Base-by-base conservation (phyloP, 2,888 invertebrate species). In the Chrysomela aeneicollis region DNA sequence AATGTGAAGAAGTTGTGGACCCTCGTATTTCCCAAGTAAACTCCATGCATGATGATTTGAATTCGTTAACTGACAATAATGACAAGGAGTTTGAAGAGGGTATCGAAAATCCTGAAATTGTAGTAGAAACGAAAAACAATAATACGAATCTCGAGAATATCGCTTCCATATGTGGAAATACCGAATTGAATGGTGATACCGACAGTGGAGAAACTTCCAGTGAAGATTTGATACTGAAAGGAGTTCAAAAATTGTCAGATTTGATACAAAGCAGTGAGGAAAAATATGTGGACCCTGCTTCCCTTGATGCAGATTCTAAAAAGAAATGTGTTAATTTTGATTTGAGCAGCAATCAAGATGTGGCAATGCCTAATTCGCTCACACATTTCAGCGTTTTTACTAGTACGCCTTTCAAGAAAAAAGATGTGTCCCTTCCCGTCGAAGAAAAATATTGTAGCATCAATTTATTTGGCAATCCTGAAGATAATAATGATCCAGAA, bases 311-410 rank as follows among this genome's bases (percentile, higher is more conserved):
- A 32, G 15, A n/a, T 50, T 6, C 30, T 19, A 12, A 52, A 32
- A 26, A 22, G 17, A 30, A 50, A 49, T 26, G 47, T 17, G 72
- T 78, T 12, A 62, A 61, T 26, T 80, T 80, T 64, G 82, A 82
- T 71, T 49, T 79, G 4, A 79, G 79, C 59, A 62, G 71, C 35
- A 70, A 69, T 32, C 81, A 82, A 69, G 77, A 79, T 15, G 76
- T 76, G 69, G 71, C 74, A 1, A 76, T 72, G 62, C 78, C 80
- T 19, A 80, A 78, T 69, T 73, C 78, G 2, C 71, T 80, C 49
- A 79, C 79, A 6, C 79, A 81, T 63, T 73, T 75, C 3, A 72
- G 71, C 30, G 63, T 75, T 6, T 78, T 77, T 60, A 70, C 76
- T 1, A 79, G 78, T 12, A 77, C 79, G 6, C 73, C 73, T 51